These are phyloP conservation scores for Morpho deidamia DNA, from an alignment of 2,888 invertebrate species.

Conservation along the genomic window DNA sequence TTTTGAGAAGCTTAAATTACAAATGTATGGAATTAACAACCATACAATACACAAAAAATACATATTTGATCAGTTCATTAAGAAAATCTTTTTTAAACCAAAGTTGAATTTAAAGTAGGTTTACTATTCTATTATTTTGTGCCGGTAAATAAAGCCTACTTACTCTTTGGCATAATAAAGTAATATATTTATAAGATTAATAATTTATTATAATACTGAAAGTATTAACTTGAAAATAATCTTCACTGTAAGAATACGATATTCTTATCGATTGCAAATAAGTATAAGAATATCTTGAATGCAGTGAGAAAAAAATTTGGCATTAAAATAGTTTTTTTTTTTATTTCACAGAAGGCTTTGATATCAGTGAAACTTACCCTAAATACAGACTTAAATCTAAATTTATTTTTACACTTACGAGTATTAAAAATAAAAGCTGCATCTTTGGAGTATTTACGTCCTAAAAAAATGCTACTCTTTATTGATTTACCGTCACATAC, in stretches of 20 bases:
- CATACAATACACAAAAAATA: no score
- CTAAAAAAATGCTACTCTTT: conserved; percentile 25
- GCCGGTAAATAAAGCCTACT: conserved; percentile 13
- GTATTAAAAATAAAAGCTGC: conserved; percentile 72
- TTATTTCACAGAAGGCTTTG: conserved; percentile 30
- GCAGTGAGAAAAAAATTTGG: no score
- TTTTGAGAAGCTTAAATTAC: no score
- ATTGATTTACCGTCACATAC: conserved; percentile 67
- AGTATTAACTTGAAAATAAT: background rate
- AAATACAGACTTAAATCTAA: conserved; percentile 48
- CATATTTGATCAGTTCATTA: no score
- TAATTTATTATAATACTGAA: no score
- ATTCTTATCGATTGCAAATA: background rate
- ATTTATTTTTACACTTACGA: conserved; percentile 44
- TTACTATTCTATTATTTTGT: background rate
- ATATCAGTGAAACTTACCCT: conserved; percentile 36
- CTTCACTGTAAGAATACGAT: background rate
- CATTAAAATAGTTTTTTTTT: no score
- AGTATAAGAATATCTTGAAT: background rate
- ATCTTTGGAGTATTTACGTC: conserved; percentile 61
- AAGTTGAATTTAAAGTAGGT: no score
- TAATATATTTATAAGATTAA: background rate
- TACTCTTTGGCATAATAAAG: conserved; percentile 20
- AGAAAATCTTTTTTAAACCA: no score
- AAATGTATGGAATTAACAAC: no score